Evolutionary conservation across 2,888 invertebrate species (phyloP).

Genomic region (Epicampocera succincta): DNA sequence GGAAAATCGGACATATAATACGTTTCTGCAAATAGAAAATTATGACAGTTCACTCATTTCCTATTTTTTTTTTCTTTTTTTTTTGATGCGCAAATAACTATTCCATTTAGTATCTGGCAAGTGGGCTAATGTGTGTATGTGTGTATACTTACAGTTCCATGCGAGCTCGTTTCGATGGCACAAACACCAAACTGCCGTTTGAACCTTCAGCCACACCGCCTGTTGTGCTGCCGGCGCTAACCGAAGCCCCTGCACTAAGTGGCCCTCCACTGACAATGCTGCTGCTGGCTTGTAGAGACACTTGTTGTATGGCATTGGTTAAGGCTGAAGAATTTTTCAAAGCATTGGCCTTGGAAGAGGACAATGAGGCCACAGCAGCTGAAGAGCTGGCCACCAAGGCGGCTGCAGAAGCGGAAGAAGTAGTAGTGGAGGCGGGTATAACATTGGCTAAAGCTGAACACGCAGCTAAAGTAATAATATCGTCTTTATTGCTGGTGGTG

Average conservation of each 20-base stretch:
- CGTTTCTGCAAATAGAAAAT: too few species aligned
- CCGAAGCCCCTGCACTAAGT: conserved; percentile 71
- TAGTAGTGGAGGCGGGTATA: conserved; percentile 38
- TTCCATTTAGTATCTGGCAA: too few species aligned
- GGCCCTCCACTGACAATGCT: conserved; percentile 48
- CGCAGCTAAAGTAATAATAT: conserved; percentile 69
- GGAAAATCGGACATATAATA: too few species aligned
- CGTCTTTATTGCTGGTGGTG: conserved; percentile 53
- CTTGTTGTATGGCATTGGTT: conserved; percentile 55
- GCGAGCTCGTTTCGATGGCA: conserved; percentile 83
- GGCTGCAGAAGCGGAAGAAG: not conserved
- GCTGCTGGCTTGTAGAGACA: conserved; percentile 22
- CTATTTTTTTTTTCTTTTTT: too few species aligned
- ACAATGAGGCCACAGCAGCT: not conserved
- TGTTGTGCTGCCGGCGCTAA: conserved; percentile 42
- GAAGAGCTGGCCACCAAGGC: not conserved
- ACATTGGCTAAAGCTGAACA: conserved; percentile 63
- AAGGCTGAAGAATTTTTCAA: conserved; percentile 50
- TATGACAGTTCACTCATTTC: too few species aligned
- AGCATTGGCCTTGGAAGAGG: conserved; percentile 33
- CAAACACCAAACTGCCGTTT: conserved; percentile 81
- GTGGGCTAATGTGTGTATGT: too few species aligned
- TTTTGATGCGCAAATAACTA: too few species aligned
- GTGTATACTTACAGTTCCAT: conserved; percentile 78
- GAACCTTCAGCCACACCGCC: conserved; percentile 72